Conservation (phyloP, 2,797 vertebrate genomes). For the Pristis pectinata region DNA sequence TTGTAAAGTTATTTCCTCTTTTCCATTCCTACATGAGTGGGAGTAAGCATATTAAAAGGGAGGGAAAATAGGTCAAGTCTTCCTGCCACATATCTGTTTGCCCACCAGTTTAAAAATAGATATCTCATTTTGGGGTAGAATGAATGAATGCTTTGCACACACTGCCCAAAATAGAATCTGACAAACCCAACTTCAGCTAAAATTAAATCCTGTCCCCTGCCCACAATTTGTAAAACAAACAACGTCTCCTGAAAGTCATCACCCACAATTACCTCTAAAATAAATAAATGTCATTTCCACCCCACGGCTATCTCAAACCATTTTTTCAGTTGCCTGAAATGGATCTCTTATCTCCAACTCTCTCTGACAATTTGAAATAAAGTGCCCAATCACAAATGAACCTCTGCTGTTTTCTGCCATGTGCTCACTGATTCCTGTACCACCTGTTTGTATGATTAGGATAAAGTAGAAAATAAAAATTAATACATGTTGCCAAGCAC, state of each 20-base stretch:
- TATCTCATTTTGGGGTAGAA: slow-evolving; percentile 14
- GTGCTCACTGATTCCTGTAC: background rate
- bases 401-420: background rate
- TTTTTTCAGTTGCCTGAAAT: background rate
- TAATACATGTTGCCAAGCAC: background rate
- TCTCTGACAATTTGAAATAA: background rate
- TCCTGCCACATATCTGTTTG: background rate
- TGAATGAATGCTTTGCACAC: slow-evolving; percentile 10
- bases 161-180: background rate
- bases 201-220: slow-evolving; percentile 5
- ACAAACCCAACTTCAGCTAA: slow-evolving; percentile 9
- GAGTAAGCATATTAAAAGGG: background rate
- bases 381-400: background rate
- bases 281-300: slow-evolving; percentile 7
- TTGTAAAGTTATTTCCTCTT: background rate
- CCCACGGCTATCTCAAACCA: slow-evolving; percentile 18
- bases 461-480: background rate
- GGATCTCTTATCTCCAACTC: background rate
- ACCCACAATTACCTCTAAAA: background rate
- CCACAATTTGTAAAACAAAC: slow-evolving; percentile 15
- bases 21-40: background rate
- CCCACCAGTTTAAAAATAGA: slow-evolving; percentile 15
- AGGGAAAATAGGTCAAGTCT: slow-evolving; percentile 6
- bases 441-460: background rate
- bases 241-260: background rate